Base-by-base conservation (phyloP, 2,888 invertebrate species). In the Micoletzkya japonica region DNA sequence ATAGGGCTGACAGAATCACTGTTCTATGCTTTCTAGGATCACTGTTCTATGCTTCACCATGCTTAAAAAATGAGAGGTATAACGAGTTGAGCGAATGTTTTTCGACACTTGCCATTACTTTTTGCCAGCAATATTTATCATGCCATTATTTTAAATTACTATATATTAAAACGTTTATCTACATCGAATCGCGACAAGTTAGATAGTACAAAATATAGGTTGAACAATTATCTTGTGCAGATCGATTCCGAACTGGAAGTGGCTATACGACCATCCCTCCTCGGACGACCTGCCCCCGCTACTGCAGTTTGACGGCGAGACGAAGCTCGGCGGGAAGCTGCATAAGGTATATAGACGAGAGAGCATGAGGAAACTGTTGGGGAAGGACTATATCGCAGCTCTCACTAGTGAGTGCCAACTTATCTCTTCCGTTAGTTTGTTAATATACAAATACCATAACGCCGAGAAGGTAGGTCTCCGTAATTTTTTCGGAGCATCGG, bases 301-400 rank as follows among this genome's bases (percentile, higher is more conserved):
- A 30, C 77, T 84, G 14, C 84, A 84, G 60, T 84, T 84, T 67
- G 84, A 84, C 60, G 84, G 84, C 10, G 80, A 85, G 60, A 82
- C 84, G 24, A 71, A 77, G 52, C 68, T 80, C 36, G 80, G 80
- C 17, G 77, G 80, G 14, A 80, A 79, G 73, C 69, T 80, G 24
- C 76, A 57, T 44, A 76, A 76, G 73, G 78, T 78, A 59, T 0
- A 54, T 44, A 44, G 44, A 44, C 10, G 14, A 44, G 44, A 44
- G 10, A 44, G 20, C 10, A 44, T 44, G 44, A 44, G 44, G 14
- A 44, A 44, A 44, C 10, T 44, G 20, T 44, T 44, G 44, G 10
- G 44, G 44, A 10, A 14, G 44, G 44, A 10, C 20, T 44, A 44
- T 44, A 20, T 17, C 7, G 39, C 39, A 10, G 39, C 39, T 39